phyloP scores from a whole-genome alignment of 2,888 invertebrate genomes.

The Macaria notata region DNA sequence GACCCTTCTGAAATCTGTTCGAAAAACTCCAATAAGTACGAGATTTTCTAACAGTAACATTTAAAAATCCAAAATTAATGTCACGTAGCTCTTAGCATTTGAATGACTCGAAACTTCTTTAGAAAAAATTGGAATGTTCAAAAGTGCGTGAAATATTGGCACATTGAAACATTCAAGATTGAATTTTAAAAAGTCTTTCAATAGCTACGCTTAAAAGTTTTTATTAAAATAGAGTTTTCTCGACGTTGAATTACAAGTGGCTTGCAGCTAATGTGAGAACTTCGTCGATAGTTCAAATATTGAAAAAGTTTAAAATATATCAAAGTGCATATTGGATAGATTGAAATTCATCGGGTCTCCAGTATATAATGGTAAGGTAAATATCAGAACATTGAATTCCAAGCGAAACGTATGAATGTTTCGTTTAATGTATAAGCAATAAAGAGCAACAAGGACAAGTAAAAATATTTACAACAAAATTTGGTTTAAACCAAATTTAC shows the following conservation, averaged over 20 bases:
- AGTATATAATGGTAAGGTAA: too few relatives aligned
- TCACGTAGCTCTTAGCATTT: conserved; percentile 5
- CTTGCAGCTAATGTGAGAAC: conserved; percentile 10
- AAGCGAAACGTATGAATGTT: too few relatives aligned
- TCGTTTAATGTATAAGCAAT: too few relatives aligned
- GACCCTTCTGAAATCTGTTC: too few relatives aligned
- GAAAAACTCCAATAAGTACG: too few relatives aligned
- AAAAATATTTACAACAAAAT: too few relatives aligned
- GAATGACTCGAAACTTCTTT: not conserved
- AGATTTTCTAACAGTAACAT: not conserved
- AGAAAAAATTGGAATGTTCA: conserved; percentile 1
- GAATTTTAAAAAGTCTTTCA: conserved; percentile 10
- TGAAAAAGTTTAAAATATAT: not conserved
- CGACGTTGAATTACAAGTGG: conserved; percentile 5
- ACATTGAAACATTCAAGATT: not conserved
- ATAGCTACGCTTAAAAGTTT: conserved; percentile 2
- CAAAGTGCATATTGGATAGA: too few relatives aligned
- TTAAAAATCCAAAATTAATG: not conserved
- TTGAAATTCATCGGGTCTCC: too few relatives aligned
- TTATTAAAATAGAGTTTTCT: conserved; percentile 11
- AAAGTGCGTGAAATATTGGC: conserved; percentile 7
- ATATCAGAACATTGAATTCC: too few relatives aligned
- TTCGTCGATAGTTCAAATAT: not conserved
- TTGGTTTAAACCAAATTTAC: too few relatives aligned
- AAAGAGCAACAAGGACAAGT: too few relatives aligned